Conservation (phyloP, 2,797 vertebrate genomes). For the Loriculus beryllinus region DNA sequence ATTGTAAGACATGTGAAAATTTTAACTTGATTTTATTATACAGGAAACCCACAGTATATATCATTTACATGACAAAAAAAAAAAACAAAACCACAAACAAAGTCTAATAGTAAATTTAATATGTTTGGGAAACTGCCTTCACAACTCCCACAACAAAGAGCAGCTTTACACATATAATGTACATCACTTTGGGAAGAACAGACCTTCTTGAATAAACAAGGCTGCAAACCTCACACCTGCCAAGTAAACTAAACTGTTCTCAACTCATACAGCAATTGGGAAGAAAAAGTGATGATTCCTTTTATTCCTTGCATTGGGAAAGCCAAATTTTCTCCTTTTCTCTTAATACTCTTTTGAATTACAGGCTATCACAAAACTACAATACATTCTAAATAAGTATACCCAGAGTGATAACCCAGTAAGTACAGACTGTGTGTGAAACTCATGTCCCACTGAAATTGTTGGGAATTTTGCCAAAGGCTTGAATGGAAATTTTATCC, state of each 20-base stretch:
- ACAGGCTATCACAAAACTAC: background rate
- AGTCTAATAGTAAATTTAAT: background rate
- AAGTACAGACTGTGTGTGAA: constrained; percentile 32
- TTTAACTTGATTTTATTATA: background rate
- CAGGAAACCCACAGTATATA: background rate
- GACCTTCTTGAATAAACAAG: background rate
- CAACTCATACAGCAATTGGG: background rate
- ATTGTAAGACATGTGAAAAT: background rate
- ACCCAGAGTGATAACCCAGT: background rate
- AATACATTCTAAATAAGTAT: background rate
- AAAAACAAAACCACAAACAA: background rate
- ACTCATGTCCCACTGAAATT: constrained; percentile 6
- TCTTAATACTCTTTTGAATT: background rate
- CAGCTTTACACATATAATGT: background rate
- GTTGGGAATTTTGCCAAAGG: constrained; percentile 46
- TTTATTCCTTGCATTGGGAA: background rate
- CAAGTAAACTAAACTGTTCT: background rate
- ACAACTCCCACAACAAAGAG: background rate
- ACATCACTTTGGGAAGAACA: background rate
- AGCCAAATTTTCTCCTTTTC: background rate
- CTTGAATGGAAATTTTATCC: constrained; percentile 36
- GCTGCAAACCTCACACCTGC: background rate
- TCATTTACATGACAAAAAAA: background rate
- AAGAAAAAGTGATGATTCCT: background rate
- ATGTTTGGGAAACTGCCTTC: background rate